Evolutionary conservation across 2,797 vertebrate species (phyloP).

Genomic region (Poecilia wingei): DNA sequence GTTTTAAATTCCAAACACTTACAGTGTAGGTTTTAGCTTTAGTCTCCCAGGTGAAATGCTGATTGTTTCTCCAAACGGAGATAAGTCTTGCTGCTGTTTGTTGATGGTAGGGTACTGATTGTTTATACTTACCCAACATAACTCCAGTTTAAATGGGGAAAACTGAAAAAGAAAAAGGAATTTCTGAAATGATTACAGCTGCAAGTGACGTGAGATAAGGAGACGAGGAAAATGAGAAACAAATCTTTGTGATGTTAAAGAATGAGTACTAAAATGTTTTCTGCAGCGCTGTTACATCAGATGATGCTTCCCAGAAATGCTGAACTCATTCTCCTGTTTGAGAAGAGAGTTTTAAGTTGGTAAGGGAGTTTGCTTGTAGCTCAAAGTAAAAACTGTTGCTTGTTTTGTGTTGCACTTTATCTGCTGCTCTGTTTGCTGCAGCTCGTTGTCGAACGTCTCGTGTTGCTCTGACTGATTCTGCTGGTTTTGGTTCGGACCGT

Average conservation of each 20-base stretch:
- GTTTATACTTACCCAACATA: background rate
- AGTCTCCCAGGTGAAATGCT: background rate
- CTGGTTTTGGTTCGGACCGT: constrained; percentile 36
- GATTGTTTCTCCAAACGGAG: background rate
- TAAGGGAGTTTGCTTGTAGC: constrained; percentile 32
- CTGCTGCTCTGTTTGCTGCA: constrained; percentile 19
- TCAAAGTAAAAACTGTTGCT: background rate
- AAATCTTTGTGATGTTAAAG: background rate
- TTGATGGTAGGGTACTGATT: background rate
- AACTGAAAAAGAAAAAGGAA: background rate
- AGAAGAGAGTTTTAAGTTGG: background rate
- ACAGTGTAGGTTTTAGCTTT: background rate
- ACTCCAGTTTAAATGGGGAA: background rate
- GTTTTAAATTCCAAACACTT: background rate
- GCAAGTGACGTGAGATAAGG: background rate
- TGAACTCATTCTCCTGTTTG: constrained; percentile 14
- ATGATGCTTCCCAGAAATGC: constrained; percentile 15
- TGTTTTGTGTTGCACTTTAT: constrained; percentile 10
- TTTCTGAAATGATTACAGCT: background rate
- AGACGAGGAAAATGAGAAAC: background rate
- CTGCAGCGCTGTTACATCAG: background rate
- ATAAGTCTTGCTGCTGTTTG: background rate
- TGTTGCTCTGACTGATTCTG: constrained; percentile 14
- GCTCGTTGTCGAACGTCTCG: constrained; percentile 10
- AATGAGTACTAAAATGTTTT: background rate